Evolutionary conservation across 2,797 vertebrate species (phyloP).

Genomic region (Pseudomugil gertrudae): DNA sequence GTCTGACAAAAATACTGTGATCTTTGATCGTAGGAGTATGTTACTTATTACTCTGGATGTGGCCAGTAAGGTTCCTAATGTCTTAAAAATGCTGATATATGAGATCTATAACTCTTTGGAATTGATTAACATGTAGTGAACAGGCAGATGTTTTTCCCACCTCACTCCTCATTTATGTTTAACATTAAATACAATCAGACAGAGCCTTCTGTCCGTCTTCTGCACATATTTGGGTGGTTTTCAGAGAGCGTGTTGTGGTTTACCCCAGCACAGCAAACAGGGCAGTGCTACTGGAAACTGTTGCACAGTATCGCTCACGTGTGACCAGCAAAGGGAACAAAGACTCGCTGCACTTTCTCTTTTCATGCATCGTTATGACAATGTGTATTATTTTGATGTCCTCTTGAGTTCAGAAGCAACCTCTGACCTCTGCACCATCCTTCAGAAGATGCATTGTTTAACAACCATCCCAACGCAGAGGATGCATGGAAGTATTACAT

Average conservation of each 20-base stretch:
- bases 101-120: too few species aligned
- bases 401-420: neutral
- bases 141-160: neutral
- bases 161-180: neutral
- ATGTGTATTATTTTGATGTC: neutral
- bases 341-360: too few species aligned
- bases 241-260: neutral
- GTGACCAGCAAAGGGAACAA: too few species aligned
- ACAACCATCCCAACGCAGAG: neutral
- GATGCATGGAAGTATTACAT: neutral
- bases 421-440: neutral
- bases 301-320: too few species aligned
- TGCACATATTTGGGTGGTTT: neutral
- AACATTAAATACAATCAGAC: neutral
- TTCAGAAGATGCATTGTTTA: neutral
- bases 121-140: neutral
- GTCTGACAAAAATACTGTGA: too few species aligned
- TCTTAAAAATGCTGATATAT: too few species aligned
- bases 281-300: too few species aligned
- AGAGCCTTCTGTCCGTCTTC: neutral
- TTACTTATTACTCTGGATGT: too few species aligned
- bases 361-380: too few species aligned
- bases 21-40: too few species aligned
- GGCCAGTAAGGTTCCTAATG: too few species aligned
- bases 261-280: neutral